A percentile compares a stretch with the other conserved stretches of the same genome.
Conservation (phyloP, 2,888 invertebrate genomes). For the Xestia ashworthii region DNA sequence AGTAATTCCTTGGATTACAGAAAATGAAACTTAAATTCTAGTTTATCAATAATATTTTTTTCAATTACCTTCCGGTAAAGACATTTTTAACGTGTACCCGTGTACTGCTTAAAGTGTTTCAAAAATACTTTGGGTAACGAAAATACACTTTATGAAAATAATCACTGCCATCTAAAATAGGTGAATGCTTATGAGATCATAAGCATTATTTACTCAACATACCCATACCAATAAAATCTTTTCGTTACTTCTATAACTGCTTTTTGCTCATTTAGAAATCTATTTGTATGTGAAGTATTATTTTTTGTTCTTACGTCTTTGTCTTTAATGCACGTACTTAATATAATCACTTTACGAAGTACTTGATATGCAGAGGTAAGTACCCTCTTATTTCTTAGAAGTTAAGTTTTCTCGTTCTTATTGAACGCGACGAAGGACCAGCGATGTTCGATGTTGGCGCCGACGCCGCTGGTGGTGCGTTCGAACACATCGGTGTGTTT, state of each 20-base stretch:
- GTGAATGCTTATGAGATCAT: background rate
- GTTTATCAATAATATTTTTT: background rate
- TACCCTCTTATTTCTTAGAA: constrained; percentile 4
- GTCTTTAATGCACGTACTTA: constrained; percentile 18
- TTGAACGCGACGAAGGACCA: constrained; percentile 96
- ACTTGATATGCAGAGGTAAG: constrained; percentile 64
- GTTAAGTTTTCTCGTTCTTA: constrained; percentile 55
- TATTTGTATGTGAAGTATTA: constrained; percentile 31
- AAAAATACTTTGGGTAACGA: constrained; percentile 30
- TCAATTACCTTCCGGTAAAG: background rate
- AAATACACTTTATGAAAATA: constrained; percentile 19
- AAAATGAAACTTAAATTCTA: constrained; percentile 22
- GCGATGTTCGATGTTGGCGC: constrained; percentile 95
- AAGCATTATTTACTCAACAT: background rate
- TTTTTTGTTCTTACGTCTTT: constrained; percentile 30
- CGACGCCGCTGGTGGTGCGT: constrained; percentile 94
- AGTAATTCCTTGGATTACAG: background rate
- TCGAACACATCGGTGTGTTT: constrained; percentile 95
- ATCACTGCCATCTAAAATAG: constrained; percentile 1
- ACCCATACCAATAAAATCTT: background rate
- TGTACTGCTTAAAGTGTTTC: constrained; percentile 4
- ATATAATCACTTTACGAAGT: constrained; percentile 33
- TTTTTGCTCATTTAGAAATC: constrained; percentile 17
- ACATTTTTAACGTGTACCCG: background rate
- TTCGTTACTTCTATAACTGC: constrained; percentile 9